These are phyloP conservation scores for Vesta saturnalis DNA, from an alignment of 2,888 invertebrate species.

Conservation along the genomic window DNA sequence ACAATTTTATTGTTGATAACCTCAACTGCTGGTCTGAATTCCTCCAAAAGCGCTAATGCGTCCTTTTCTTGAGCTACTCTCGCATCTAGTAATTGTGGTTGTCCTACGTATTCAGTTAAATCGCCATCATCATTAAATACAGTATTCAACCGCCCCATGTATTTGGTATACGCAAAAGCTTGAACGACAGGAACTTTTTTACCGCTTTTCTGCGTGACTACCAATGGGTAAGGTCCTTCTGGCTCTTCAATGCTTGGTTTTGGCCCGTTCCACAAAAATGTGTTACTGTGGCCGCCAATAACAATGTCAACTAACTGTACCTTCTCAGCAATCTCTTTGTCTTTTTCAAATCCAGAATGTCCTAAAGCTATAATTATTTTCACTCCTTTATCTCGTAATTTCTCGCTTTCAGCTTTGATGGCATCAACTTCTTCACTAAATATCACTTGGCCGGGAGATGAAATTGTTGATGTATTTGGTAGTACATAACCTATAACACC, in stretches of 20 bases:
- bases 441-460: conserved; percentile 60
- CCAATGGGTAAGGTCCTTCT: conserved; percentile 80
- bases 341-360: conserved; percentile 84
- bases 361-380: conserved; percentile 90
- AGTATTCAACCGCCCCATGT: conserved; percentile 79
- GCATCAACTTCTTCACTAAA: conserved; percentile 75
- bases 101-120: conserved; percentile 73
- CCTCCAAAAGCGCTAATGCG: conserved; percentile 69
- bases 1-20: conserved; percentile 67
- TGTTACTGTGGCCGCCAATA: conserved; percentile 91
- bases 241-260: conserved; percentile 75
- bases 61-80: conserved; percentile 73
- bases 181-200: conserved; percentile 85
- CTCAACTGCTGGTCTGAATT: conserved; percentile 68
- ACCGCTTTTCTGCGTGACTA: conserved; percentile 73
- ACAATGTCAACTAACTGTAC: conserved; percentile 86
- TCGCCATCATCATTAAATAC: conserved; percentile 79
- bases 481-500: conserved; percentile 91
- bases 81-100: conserved; percentile 78
- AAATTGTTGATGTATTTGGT: conserved; percentile 76
- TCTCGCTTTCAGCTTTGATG: conserved; percentile 72
- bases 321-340: conserved; percentile 78
- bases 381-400: conserved; percentile 71
- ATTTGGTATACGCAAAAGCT: conserved; percentile 91
- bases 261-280: conserved; percentile 83